Evolutionary conservation across 2,888 invertebrate genomes (phyloP).

Genomic region (Formica aserva): DNA sequence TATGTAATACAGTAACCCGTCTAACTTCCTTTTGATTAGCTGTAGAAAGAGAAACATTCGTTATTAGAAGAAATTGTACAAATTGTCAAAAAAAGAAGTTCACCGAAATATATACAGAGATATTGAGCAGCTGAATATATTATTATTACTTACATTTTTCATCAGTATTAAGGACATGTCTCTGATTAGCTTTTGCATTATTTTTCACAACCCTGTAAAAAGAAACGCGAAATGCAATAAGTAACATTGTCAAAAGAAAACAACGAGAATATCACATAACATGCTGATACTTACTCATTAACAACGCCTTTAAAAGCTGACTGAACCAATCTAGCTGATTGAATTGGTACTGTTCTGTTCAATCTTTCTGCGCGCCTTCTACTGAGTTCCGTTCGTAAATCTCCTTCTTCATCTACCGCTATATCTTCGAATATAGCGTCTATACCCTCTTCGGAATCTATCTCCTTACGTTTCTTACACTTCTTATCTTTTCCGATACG

Average conservation of each 20-base stretch:
- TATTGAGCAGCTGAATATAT: background rate
- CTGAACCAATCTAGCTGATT: slow-evolving; percentile 86
- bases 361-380: slow-evolving; percentile 87
- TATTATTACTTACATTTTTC: slow-evolving; percentile 80
- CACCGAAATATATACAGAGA: background rate
- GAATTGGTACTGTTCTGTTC: slow-evolving; percentile 83
- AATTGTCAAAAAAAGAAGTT: background rate
- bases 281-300: slow-evolving; percentile 84
- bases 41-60: slow-evolving; percentile 56
- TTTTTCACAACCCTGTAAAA: slow-evolving; percentile 80
- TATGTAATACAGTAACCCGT: slow-evolving; percentile 81
- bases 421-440: slow-evolving; percentile 77
- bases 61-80: background rate
- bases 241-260: background rate
- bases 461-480: slow-evolving; percentile 79
- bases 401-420: slow-evolving; percentile 84
- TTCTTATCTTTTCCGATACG: slow-evolving; percentile 82
- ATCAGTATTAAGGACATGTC: slow-evolving; percentile 79
- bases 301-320: slow-evolving; percentile 87
- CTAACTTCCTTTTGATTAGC: slow-evolving; percentile 80
- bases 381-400: slow-evolving; percentile 87
- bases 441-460: slow-evolving; percentile 67
- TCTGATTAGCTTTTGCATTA: slow-evolving; percentile 81
- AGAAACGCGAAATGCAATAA: slow-evolving; percentile 42
- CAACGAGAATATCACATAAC: slow-evolving; percentile 5